Percentiles rank a stretch among this genome's conserved stretches.
phyloP scores from a whole-genome alignment of 2,888 invertebrate genomes.

The Hypomecis punctinalis region DNA sequence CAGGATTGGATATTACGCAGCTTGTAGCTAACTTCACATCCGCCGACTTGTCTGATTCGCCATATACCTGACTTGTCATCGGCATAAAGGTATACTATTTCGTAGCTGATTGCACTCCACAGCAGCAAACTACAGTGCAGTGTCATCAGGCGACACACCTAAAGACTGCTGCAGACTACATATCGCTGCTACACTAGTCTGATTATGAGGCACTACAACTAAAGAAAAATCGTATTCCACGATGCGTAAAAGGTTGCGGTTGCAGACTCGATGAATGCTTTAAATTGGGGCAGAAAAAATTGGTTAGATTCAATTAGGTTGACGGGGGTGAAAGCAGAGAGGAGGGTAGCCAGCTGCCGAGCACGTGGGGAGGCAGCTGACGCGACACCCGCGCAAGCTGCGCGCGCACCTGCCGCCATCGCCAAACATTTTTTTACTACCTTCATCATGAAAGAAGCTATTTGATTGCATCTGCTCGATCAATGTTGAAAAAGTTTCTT shows the following conservation, averaged over 20 bases:
- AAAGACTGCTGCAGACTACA: too few relatives aligned
- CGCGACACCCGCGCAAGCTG: constrained; percentile 78
- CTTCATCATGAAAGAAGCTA: constrained; percentile 46
- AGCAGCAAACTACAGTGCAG: too few relatives aligned
- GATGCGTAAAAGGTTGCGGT: background rate
- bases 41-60: too few relatives aligned
- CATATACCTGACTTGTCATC: too few relatives aligned
- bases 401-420: constrained; percentile 66
- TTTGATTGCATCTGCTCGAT: constrained; percentile 50
- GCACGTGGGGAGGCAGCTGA: constrained; percentile 80
- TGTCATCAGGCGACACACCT: too few relatives aligned
- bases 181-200: too few relatives aligned
- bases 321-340: constrained; percentile 48
- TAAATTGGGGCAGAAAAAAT: constrained; percentile 33
- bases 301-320: constrained; percentile 44
- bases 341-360: constrained; percentile 74
- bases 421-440: constrained; percentile 67
- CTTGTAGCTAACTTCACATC: too few relatives aligned
- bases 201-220: background rate
- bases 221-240: background rate
- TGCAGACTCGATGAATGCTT: constrained; percentile 14
- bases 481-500: constrained; percentile 10
- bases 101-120: too few relatives aligned
- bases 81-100: too few relatives aligned
- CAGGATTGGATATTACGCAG: too few relatives aligned